These are phyloP conservation scores for Epinephelus fuscoguttatus DNA, from an alignment of 2,113 vertebrate species.

Conservation along the genomic window DNA sequence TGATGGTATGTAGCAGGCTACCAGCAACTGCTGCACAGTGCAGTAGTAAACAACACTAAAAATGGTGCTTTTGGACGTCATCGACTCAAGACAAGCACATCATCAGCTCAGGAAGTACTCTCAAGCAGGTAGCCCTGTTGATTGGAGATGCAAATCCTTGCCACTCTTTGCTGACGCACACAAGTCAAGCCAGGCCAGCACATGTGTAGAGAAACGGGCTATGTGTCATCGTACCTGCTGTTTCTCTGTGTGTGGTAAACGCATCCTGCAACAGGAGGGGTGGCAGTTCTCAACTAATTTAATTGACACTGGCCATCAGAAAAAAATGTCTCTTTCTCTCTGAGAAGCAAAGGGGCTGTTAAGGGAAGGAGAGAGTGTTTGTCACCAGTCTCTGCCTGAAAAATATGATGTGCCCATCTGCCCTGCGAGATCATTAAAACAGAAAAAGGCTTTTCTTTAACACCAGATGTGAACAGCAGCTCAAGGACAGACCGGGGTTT, in stretches of 20 bases:
- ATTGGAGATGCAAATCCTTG: too few relatives aligned
- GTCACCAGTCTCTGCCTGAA: conserved; percentile 16
- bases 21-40: too few relatives aligned
- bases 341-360: conserved; percentile 21
- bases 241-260: conserved; percentile 27
- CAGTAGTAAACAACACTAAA: too few relatives aligned
- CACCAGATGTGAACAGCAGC: conserved; percentile 33
- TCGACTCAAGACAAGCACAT: too few relatives aligned
- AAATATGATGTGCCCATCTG: conserved; percentile 19
- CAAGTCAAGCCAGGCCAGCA: too few relatives aligned
- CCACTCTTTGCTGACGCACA: too few relatives aligned
- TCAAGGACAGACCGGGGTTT: neutral
- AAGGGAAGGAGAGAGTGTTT: conserved; percentile 21
- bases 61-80: too few relatives aligned
- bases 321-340: conserved; percentile 28
- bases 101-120: too few relatives aligned
- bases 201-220: too few relatives aligned
- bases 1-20: too few relatives aligned
- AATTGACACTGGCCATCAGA: conserved; percentile 47
- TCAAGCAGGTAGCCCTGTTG: too few relatives aligned
- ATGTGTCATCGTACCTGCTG: conserved; percentile 30
- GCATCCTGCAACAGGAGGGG: conserved; percentile 3
- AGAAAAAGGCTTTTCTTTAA: conserved; percentile 30
- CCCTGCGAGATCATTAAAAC: conserved; percentile 40
- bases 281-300: conserved; percentile 40